phyloP scores from a whole-genome alignment of 2,113 vertebrate genomes.

The Semicossyphus pulcher region DNA sequence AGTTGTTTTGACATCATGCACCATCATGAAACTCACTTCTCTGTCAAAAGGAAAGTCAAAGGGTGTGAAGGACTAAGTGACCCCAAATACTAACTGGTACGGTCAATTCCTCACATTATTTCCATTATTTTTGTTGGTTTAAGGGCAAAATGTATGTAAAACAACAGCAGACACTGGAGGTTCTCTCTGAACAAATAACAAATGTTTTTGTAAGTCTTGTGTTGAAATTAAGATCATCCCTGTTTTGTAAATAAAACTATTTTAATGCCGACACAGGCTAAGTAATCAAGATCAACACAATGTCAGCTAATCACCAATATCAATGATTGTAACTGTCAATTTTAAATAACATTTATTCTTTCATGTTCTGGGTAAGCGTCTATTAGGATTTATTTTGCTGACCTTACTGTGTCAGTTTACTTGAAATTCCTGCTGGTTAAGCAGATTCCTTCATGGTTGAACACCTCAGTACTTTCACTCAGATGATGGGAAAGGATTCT shows the following conservation, averaged over 20 bases:
- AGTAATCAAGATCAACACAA: no score
- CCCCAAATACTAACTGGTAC: accelerated
- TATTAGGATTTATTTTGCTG: conserved; percentile 4
- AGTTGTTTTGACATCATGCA: conserved; percentile 70
- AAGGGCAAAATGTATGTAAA: background rate
- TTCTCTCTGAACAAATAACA: no score
- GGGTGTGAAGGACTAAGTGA: background rate
- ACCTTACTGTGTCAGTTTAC: conserved; percentile 26
- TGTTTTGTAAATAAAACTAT: no score
- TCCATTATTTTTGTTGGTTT: background rate
- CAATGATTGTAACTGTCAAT: no score
- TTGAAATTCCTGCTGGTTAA: conserved; percentile 17
- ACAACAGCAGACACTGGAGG: background rate
- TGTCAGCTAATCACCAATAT: no score
- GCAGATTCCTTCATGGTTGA: conserved; percentile 32
- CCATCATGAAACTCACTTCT: conserved; percentile 66
- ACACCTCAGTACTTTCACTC: conserved; percentile 36
- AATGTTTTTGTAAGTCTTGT: background rate
- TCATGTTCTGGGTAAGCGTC: background rate
- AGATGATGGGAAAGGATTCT: conserved; percentile 16
- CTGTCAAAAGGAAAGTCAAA: conserved; percentile 36
- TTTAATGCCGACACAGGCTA: no score
- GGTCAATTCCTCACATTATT: background rate
- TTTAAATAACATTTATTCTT: background rate
- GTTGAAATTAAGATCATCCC: no score